Conservation (phyloP, 2,888 invertebrate species). For the Hemicrepidius hirtus region DNA sequence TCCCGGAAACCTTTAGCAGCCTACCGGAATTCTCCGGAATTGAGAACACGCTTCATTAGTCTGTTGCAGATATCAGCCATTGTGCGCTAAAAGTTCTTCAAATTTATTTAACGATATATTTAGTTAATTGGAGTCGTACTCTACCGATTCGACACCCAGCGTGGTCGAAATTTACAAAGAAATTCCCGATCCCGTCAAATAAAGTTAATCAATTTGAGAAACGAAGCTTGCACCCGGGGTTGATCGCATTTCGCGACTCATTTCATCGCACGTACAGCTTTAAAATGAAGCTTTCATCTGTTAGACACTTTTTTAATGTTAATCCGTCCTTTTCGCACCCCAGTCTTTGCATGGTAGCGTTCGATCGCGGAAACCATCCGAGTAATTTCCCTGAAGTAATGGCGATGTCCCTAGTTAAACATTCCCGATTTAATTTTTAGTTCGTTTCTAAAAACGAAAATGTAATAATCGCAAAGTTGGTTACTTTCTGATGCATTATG, state of each 20-base stretch:
- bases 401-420: slow-evolving; percentile 59
- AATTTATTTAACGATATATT: slow-evolving; percentile 34
- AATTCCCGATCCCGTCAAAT: slow-evolving; percentile 33
- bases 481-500: slow-evolving; percentile 30
- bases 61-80: slow-evolving; percentile 48
- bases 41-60: slow-evolving; percentile 50
- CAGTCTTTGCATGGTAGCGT: slow-evolving; percentile 39
- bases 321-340: slow-evolving; percentile 44
- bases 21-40: slow-evolving; percentile 45
- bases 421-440: slow-evolving; percentile 57
- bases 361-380: slow-evolving; percentile 49
- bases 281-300: slow-evolving; percentile 38
- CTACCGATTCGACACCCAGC: not conserved
- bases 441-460: slow-evolving; percentile 51
- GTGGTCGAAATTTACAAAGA: slow-evolving; percentile 17
- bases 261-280: slow-evolving; percentile 41
- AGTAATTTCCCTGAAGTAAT: slow-evolving; percentile 62
- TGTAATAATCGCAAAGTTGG: slow-evolving; percentile 37
- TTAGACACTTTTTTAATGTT: slow-evolving; percentile 42
- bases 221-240: slow-evolving; percentile 31
- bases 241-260: slow-evolving; percentile 38
- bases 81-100: slow-evolving; percentile 26
- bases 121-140: slow-evolving; percentile 22
- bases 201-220: slow-evolving; percentile 44
- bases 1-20: slow-evolving; percentile 50